phyloP scores from a whole-genome alignment of 64 coral and sea anemone genomes.

The Orbicella faveolata region DNA sequence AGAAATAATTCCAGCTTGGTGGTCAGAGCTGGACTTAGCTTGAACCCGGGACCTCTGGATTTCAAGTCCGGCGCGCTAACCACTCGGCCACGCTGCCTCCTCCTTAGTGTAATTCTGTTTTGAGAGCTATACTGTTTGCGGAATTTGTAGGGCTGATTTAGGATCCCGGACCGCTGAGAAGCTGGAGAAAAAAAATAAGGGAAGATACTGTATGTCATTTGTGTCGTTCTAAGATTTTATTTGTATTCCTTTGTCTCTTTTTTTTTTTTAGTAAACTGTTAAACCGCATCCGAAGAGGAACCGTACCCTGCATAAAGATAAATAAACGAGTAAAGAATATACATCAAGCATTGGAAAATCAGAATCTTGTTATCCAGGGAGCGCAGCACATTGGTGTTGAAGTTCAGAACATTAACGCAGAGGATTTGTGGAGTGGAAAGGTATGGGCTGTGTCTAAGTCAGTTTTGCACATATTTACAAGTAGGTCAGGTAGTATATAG shows the following conservation, averaged over 20 bases:
- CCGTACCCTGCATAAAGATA: background rate
- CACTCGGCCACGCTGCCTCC: too few relatives aligned
- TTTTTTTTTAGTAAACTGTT: constrained; percentile 19
- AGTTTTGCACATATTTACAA: background rate
- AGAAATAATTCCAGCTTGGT: too few relatives aligned
- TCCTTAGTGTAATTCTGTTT: too few relatives aligned
- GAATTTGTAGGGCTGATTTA: too few relatives aligned
- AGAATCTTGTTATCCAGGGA: constrained; percentile 1
- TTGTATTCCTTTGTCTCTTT: background rate
- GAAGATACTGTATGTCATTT: too few relatives aligned
- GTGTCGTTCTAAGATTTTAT: background rate
- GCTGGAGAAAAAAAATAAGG: too few relatives aligned
- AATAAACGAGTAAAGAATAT: background rate
- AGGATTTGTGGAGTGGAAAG: constrained; percentile 35
- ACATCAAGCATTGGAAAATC: constrained; percentile 18
- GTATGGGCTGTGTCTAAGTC: background rate
- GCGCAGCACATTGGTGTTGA: background rate
- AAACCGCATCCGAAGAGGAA: constrained; percentile 29
- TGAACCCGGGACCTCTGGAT: too few relatives aligned
- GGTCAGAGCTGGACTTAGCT: too few relatives aligned
- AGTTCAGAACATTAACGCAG: background rate
- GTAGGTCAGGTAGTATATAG: background rate
- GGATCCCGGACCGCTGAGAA: too few relatives aligned
- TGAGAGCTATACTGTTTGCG: too few relatives aligned
- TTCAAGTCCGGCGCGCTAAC: too few relatives aligned